Percentiles rank a stretch among this genome's conserved stretches.
Conservation (phyloP, 2,797 vertebrate species). For the Atherinosoma microstoma region DNA sequence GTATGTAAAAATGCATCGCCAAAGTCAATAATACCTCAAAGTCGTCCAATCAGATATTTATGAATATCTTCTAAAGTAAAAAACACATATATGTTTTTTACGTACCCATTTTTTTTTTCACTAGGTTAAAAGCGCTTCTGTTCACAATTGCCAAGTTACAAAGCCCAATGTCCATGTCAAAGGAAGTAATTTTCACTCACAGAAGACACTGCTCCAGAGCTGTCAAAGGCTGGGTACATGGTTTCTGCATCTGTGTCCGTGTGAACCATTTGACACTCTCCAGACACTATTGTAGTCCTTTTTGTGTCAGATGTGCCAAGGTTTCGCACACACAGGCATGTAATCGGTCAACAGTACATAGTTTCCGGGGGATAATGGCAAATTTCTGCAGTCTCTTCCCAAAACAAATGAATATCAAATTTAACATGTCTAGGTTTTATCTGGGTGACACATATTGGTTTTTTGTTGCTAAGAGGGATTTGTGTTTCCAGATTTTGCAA, state of each 20-base stretch:
- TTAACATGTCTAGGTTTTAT: neutral
- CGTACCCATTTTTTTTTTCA: neutral
- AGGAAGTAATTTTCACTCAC: neutral
- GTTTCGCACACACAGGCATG: neutral
- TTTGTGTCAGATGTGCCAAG: neutral
- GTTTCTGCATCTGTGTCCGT: neutral
- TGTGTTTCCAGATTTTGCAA: neutral
- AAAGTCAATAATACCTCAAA: neutral
- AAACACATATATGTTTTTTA: neutral
- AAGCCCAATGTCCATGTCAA: neutral
- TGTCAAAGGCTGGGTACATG: neutral
- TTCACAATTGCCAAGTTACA: neutral
- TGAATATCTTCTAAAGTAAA: slow-evolving; percentile 2
- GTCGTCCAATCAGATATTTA: neutral
- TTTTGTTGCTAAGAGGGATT: neutral
- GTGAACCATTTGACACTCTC: neutral
- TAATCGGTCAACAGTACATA: neutral
- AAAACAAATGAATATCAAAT: neutral
- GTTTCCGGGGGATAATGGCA: neutral
- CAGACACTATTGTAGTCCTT: neutral
- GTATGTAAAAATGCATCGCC: neutral
- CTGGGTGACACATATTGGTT: neutral
- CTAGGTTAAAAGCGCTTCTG: neutral
- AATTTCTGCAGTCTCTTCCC: neutral
- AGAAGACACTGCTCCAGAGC: neutral